Percentiles rank a stretch among this genome's conserved stretches.
Evolutionary conservation across 2,888 invertebrate genomes (phyloP).

Genomic region (Cotesia congregata): DNA sequence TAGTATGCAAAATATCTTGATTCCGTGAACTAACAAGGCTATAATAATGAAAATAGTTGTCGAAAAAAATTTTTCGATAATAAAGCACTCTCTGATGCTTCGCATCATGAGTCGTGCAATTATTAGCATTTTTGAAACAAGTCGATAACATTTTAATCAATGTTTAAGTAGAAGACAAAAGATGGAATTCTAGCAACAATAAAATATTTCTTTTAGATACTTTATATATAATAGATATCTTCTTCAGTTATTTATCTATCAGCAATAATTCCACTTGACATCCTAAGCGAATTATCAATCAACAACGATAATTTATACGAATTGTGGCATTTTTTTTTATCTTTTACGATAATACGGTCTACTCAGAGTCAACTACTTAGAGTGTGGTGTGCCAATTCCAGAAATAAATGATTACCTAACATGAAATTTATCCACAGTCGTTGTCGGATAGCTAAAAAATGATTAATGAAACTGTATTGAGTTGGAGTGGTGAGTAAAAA

Average conservation of each 20-base stretch:
- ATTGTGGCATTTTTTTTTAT: not conserved
- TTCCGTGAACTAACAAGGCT: too few relatives aligned
- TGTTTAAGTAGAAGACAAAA: too few relatives aligned
- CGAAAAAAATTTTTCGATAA: too few relatives aligned
- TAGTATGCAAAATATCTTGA: too few relatives aligned
- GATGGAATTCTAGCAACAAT: too few relatives aligned
- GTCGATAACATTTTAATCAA: too few relatives aligned
- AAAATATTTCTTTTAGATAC: not conserved
- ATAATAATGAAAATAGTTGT: too few relatives aligned
- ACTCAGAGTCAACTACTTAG: not conserved
- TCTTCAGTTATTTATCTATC: not conserved
- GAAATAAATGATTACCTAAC: constrained; percentile 1
- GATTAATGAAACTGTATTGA: constrained; percentile 31
- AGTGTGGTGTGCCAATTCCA: not conserved
- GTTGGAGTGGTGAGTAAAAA: constrained; percentile 31
- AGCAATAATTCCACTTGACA: not conserved
- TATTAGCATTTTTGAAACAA: too few relatives aligned
- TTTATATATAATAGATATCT: not conserved
- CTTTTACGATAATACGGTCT: not conserved
- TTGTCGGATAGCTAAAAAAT: constrained; percentile 16
- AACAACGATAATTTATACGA: not conserved
- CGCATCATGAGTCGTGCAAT: too few relatives aligned
- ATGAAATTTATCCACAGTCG: constrained; percentile 1
- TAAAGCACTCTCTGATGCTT: too few relatives aligned
- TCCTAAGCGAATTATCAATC: not conserved